A percentile compares a stretch with the other conserved stretches of the same genome.
Evolutionary conservation across 2,888 invertebrate species (phyloP).

Genomic region (Chrysolina haemoptera): DNA sequence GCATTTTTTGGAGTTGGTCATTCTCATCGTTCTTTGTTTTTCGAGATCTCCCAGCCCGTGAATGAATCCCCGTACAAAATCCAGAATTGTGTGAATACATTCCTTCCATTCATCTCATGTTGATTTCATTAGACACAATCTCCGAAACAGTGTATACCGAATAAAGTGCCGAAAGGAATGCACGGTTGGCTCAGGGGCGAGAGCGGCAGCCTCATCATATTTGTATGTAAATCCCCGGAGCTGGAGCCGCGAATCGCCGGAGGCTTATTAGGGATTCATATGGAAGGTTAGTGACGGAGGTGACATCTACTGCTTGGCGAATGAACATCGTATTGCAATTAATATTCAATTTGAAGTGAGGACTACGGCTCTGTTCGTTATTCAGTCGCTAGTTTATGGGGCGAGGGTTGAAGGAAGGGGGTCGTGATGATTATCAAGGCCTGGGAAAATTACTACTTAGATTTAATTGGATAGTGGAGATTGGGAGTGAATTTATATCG

Average conservation of each 20-base stretch:
- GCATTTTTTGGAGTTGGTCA: too few relatives aligned
- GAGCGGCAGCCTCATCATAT: constrained; percentile 54
- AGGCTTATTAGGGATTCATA: constrained; percentile 61
- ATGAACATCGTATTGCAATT: constrained; percentile 44
- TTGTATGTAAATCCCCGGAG: constrained; percentile 62
- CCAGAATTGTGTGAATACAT: too few relatives aligned
- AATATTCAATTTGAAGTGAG: constrained; percentile 50
- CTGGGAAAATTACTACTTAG: background rate
- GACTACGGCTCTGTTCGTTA: constrained; percentile 43
- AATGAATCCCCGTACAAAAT: too few relatives aligned
- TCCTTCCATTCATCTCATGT: background rate
- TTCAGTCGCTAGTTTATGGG: constrained; percentile 21
- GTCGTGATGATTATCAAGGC: background rate
- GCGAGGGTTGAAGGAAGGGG: background rate
- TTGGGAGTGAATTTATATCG: background rate
- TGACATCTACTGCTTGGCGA: constrained; percentile 27
- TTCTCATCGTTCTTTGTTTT: too few relatives aligned
- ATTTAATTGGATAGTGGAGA: background rate
- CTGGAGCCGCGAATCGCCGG: constrained; percentile 58
- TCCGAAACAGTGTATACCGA: background rate
- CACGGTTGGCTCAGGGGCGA: constrained; percentile 41
- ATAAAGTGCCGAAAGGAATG: constrained; percentile 33
- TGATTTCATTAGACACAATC: background rate
- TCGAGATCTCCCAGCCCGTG: too few relatives aligned
- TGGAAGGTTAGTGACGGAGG: constrained; percentile 27